Base-by-base conservation (phyloP, 23 tunicate genomes). In the Trididemnum clinides region DNA sequence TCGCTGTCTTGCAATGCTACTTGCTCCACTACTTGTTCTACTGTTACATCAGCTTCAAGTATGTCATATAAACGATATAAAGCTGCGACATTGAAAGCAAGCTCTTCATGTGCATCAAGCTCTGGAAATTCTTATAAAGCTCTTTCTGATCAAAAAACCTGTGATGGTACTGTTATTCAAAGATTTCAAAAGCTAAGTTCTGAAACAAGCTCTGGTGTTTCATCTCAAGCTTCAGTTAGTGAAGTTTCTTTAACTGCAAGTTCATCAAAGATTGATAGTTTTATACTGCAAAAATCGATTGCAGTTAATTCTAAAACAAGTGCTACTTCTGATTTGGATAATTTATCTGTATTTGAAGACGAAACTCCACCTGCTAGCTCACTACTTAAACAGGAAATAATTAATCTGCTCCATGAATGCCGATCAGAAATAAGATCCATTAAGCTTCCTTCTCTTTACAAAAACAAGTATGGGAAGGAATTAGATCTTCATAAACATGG, bases 381-480 rank as follows among this genome's bases (percentile, higher is more conserved):
- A 34, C 7, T 64, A 27, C 59, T 91, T 25, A 66, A 80, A 44
- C 39, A 50, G 25, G 96, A 91, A 51, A 73, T 91, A 7, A 25
- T 91, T 39, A 57, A 81, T 25, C 27, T 91, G 27, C 63, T 91
- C n/a, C 19, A 57, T 0, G 96, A 82, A 30, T 33, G 71, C 32
- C 35, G 54, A 5, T 58, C 58, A 29, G 96, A 89, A 50, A 33
- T 87, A n/a, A 50, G 82, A 27, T 65, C 88, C 2, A 39, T 69
- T 3, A 50, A 51, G 1, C 19, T 92, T n/a, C 85, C 91, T 5
- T 0, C 37, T 1, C 31, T 64, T 5, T 92, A 82, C 71, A 71
- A 92, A 58, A 39, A 82, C 33, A 92, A 92, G 57, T 92, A 71
- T 51, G 34, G 58, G n/a, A 87, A 92, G 64, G 84, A 81, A 0